A percentile compares a stretch with the other conserved stretches of the same genome.
phyloP scores from a whole-genome alignment of 2,113 vertebrate species.

The Nothocercus nigrocapillus region DNA sequence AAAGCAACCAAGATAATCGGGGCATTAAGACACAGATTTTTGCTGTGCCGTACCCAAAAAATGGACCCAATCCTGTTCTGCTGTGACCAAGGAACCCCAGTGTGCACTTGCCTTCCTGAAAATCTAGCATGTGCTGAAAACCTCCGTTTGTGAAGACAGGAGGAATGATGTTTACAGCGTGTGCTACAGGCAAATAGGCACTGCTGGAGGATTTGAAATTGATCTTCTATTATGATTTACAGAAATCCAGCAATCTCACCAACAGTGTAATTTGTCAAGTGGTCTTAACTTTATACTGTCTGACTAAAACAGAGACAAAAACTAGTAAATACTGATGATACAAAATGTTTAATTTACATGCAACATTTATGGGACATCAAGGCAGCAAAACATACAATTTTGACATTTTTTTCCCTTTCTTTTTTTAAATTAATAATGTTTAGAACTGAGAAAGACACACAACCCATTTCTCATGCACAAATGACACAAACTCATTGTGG shows the following conservation, averaged over 20 bases:
- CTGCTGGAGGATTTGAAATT: not conserved
- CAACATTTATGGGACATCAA: conserved; percentile 71
- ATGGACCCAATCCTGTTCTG: not conserved
- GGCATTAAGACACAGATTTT: not conserved
- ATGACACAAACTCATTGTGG: conserved; percentile 18
- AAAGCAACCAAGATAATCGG: not conserved
- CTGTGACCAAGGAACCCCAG: not conserved
- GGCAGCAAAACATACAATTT: conserved; percentile 70
- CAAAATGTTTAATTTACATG: conserved; percentile 84
- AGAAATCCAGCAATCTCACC: not conserved
- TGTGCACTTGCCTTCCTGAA: not conserved
- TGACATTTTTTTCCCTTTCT: not conserved
- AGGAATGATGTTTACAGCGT: not conserved
- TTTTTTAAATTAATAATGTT: conserved; percentile 26
- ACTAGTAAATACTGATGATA: conserved; percentile 37
- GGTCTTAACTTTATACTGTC: not conserved
- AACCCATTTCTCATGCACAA: conserved; percentile 70
- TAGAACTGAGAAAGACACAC: conserved; percentile 61
- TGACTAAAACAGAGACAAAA: conserved; percentile 38
- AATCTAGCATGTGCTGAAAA: not conserved
- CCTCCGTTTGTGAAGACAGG: not conserved
- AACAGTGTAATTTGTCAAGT: not conserved
- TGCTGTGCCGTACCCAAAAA: not conserved
- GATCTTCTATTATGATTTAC: not conserved
- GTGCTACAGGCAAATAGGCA: not conserved